phyloP scores from a whole-genome alignment of 2,888 invertebrate species.

The Aleiodes testaceus region DNA sequence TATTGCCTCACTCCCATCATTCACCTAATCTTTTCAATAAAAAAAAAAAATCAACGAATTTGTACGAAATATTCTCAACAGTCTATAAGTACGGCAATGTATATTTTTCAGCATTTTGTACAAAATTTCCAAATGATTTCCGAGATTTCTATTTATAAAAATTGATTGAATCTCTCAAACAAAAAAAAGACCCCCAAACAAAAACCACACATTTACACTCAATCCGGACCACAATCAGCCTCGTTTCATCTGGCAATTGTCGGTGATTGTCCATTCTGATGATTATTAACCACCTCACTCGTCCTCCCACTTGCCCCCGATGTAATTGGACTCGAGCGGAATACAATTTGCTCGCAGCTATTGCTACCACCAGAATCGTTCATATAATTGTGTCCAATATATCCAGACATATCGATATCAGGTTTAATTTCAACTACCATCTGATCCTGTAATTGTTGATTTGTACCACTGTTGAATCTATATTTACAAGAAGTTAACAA shows the following conservation, averaged over 20 bases:
- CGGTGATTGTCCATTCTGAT: slow-evolving; percentile 65
- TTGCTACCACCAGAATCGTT: slow-evolving; percentile 62
- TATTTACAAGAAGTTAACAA: slow-evolving; percentile 73
- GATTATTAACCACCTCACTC: slow-evolving; percentile 63
- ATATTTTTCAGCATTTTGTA: background rate
- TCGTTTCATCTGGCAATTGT: slow-evolving; percentile 67
- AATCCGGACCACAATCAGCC: slow-evolving; percentile 26
- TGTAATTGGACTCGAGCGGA: slow-evolving; percentile 67
- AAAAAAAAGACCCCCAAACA: background rate
- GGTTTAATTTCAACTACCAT: slow-evolving; percentile 67
- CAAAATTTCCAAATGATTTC: background rate
- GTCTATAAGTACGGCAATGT: slow-evolving; percentile 47
- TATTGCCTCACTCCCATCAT: slow-evolving; percentile 12
- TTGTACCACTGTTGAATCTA: slow-evolving; percentile 65
- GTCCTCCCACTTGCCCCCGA: slow-evolving; percentile 49
- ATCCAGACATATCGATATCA: slow-evolving; percentile 63
- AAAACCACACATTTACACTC: background rate
- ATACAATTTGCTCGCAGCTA: slow-evolving; percentile 68
- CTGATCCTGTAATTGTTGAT: slow-evolving; percentile 50
- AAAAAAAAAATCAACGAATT: slow-evolving; percentile 37
- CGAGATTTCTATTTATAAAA: background rate
- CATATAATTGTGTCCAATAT: slow-evolving; percentile 56
- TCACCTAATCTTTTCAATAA: background rate
- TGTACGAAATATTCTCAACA: slow-evolving; percentile 53
- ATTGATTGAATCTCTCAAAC: no score